Evolutionary conservation across 2,113 vertebrate species (phyloP).

Genomic region (Chaenogobius annularis): DNA sequence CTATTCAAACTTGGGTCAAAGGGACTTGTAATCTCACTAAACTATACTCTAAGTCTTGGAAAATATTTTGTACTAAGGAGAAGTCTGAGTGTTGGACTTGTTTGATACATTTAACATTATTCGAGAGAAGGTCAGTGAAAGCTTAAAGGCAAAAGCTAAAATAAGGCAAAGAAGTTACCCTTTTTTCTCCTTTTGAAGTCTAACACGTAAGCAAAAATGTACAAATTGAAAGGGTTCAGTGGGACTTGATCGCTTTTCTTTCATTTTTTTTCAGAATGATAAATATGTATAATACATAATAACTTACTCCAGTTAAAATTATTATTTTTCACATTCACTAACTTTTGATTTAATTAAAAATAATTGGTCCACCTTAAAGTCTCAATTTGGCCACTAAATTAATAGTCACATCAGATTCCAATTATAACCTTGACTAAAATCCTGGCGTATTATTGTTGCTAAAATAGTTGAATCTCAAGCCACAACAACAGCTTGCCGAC

Average conservation of each 20-base stretch:
- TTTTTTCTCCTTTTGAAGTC: background rate
- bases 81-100: slow-evolving; percentile 7
- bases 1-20: slow-evolving; percentile 46
- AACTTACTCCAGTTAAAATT: no score
- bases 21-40: slow-evolving; percentile 29
- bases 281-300: no score
- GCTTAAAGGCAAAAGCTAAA: slow-evolving; percentile 31
- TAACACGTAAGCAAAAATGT: background rate
- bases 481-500: slow-evolving; percentile 5
- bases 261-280: background rate
- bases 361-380: background rate
- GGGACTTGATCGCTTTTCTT: background rate
- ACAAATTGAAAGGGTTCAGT: background rate
- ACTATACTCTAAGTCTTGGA: slow-evolving; percentile 14
- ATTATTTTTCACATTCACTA: no score
- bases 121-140: slow-evolving; percentile 32
- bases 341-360: no score
- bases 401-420: background rate
- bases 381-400: background rate
- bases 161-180: slow-evolving; percentile 13
- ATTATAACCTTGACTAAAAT: background rate
- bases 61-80: background rate
- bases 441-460: background rate
- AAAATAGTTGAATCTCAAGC: slow-evolving; percentile 12
- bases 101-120: slow-evolving; percentile 25